Evolutionary conservation across 2,113 vertebrate species (phyloP), one percentile per base, ranked within the genome.

Genomic region (Orientallactaga bullata): DNA sequence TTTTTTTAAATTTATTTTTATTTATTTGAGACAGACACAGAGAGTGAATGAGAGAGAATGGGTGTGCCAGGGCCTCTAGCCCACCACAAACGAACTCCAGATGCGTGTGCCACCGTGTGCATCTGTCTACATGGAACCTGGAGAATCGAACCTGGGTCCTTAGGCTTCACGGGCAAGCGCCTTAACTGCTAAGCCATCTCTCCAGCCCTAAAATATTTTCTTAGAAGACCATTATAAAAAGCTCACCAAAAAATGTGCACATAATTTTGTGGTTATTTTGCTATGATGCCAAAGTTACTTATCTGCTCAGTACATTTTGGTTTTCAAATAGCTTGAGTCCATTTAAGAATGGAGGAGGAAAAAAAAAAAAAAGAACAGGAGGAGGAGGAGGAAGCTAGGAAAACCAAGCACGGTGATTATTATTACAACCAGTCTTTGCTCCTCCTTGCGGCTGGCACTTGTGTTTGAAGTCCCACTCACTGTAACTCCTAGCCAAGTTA

Each of bases 401-500:
- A 83, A 85, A 15, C 20, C 66, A 78, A 30, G 61, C 15, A 47
- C 39, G 60, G 21, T 35, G 32, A 26, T 85, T 76, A 35, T 90
- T 21, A 39, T 77, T 79, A 79, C 28, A 90, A 61, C 21, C 24
- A 18, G 30, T 65, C 61, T 91, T 66, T 85, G 32, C 60, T 85
- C 24, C 21, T 42, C n/a, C 78, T 88, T 35, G 23, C 12, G 66
- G 60, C 23, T 37, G 42, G 42, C 42, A 47, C 3, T 68, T 55
- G 30, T 66, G 68, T 71, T 94, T 94, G 74, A 85, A 94, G 69
- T 80, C 78, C 51, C 61, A 90, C 21, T 78, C 42, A 8, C 5
- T 72, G 58, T 35, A 51, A 85, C 9, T 91, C 20, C 28, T 30
- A 1, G 35, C 21, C n/a, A 78, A 93, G 35, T 76, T 35, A 60